Percentiles rank a stretch among this genome's conserved stretches.
Evolutionary conservation across 64 coral and sea anemone genomes (phyloP).

Genomic region (Dendronephthya gigantea): DNA sequence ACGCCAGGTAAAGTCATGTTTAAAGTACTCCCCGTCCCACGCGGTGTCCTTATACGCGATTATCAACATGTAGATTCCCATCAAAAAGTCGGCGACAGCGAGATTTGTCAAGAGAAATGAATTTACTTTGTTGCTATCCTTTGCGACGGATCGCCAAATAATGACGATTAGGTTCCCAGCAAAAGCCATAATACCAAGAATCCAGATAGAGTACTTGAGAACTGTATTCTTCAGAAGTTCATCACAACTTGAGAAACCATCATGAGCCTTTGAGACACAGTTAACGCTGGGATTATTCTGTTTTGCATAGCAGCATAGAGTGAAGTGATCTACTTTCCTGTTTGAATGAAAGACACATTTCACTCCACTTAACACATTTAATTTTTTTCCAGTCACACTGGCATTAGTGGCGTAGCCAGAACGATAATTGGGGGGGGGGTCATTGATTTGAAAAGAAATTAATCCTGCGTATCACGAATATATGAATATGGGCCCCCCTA

Average conservation of each 20-base stretch:
- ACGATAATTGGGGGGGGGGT: too few species aligned
- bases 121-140: background rate
- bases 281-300: background rate
- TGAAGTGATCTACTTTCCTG: background rate
- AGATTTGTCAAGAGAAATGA: background rate
- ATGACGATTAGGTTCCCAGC: background rate
- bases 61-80: conserved; percentile 13
- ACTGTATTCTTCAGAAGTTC: background rate
- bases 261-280: background rate
- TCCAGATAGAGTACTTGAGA: background rate
- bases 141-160: background rate
- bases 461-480: too few species aligned
- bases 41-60: background rate
- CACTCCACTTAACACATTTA: too few species aligned
- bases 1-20: background rate
- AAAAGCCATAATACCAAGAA: background rate
- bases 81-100: background rate
- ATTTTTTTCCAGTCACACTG: too few species aligned
- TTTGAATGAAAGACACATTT: too few species aligned
- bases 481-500: too few species aligned
- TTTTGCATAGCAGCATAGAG: background rate
- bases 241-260: background rate
- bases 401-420: too few species aligned
- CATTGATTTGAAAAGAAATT: too few species aligned
- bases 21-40: background rate